A percentile compares a stretch with the other conserved stretches of the same genome.
phyloP scores from a whole-genome alignment of 2,797 vertebrate species.

The Mycteria americana region DNA sequence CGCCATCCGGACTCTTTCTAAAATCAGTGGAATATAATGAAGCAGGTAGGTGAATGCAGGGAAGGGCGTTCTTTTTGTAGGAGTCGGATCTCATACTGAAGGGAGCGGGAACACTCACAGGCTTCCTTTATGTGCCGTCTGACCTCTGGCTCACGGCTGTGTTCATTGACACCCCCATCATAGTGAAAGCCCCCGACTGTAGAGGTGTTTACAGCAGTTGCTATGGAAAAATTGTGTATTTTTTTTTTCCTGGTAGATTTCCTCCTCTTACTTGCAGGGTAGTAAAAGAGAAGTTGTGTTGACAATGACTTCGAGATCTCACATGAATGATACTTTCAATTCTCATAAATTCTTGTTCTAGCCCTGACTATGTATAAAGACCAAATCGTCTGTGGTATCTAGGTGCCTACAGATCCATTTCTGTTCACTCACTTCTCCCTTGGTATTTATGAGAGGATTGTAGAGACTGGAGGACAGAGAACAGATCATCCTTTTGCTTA shows the following conservation, averaged over 20 bases:
- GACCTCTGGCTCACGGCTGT: neutral
- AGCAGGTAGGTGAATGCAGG: neutral
- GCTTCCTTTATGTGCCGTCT: accelerated
- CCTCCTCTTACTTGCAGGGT: neutral
- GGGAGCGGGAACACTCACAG: neutral
- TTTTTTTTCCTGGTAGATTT: neutral
- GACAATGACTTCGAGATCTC: neutral
- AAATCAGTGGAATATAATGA: slow-evolving; percentile 80
- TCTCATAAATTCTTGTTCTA: neutral
- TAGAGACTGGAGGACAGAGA: neutral
- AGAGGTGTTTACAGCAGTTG: neutral
- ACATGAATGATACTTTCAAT: neutral
- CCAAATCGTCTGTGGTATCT: neutral
- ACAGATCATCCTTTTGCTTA: neutral
- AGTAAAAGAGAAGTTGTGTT: neutral
- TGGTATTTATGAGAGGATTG: neutral
- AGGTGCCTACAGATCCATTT: neutral
- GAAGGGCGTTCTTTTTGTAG: neutral
- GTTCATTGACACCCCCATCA: neutral
- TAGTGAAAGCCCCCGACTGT: accelerated
- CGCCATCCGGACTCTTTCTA: slow-evolving; percentile 85
- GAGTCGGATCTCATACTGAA: accelerated
- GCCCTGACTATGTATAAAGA: neutral
- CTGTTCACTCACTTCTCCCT: neutral
- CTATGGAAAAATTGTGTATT: neutral